Conservation (phyloP, 2,113 vertebrate species). For the Pedetes capensis region DNA sequence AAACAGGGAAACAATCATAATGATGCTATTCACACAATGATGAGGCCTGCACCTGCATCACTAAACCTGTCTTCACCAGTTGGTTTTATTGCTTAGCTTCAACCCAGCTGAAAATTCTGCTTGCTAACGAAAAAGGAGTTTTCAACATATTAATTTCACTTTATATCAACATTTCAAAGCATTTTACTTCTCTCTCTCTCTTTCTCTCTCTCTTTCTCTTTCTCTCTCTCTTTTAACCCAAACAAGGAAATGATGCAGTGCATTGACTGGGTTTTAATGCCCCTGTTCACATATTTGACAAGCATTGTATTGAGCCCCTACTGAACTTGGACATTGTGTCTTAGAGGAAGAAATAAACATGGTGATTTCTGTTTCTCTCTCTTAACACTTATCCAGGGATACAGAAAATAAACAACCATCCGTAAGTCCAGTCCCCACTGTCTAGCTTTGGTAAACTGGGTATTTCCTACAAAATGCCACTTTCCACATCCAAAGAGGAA, state of each 20-base stretch:
- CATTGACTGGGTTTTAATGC: background rate
- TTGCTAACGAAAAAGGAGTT: background rate
- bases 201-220: too few relatives aligned
- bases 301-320: background rate
- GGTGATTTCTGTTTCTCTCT: background rate
- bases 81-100: constrained; percentile 14
- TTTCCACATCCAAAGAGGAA: background rate
- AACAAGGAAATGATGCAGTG: background rate
- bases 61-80: background rate
- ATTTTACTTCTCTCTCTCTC: background rate
- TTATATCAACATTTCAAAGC: constrained; percentile 5
- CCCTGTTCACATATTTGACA: background rate
- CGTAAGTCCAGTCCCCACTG: background rate
- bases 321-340: background rate
- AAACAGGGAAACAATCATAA: background rate
- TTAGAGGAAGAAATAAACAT: background rate
- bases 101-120: constrained; percentile 11
- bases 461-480: background rate
- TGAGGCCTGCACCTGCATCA: background rate
- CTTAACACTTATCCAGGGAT: background rate
- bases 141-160: constrained; percentile 25
- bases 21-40: background rate
- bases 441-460: background rate
- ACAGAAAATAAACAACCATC: background rate
- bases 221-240: background rate